Percentiles rank a stretch among this genome's conserved stretches.
Conservation (phyloP, 2,797 vertebrate species). For the Dermochelys coriacea region DNA sequence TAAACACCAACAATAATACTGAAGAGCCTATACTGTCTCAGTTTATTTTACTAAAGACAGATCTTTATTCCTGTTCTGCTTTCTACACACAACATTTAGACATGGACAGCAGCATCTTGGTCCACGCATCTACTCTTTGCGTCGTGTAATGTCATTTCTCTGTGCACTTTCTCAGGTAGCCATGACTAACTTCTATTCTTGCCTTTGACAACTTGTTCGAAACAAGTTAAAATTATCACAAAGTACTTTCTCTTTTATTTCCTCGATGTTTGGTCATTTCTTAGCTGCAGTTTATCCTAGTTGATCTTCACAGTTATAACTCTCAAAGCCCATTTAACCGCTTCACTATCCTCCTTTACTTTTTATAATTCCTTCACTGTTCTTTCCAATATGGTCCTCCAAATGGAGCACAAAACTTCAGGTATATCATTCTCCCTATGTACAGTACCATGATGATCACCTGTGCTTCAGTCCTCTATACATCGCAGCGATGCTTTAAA, state of each 20-base stretch:
- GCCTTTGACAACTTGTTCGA: not conserved
- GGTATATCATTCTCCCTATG: not conserved
- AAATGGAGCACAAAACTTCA: not conserved
- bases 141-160: accelerated
- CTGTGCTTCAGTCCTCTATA: not conserved
- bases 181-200: not conserved
- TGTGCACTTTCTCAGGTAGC: not conserved
- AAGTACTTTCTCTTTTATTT: not conserved
- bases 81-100: not conserved
- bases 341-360: accelerated
- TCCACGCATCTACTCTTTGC: not conserved
- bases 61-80: not conserved
- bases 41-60: not conserved
- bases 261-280: not conserved
- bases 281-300: not conserved
- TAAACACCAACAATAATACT: not conserved
- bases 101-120: not conserved
- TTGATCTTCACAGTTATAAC: not conserved
- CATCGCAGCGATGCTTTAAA: not conserved
- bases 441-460: not conserved
- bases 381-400: not conserved
- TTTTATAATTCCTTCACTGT: accelerated
- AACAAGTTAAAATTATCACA: not conserved
- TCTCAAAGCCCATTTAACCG: not conserved
- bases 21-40: not conserved